A percentile compares a stretch with the other conserved stretches of the same genome.
Evolutionary conservation across 2,113 vertebrate species (phyloP).

Genomic region (Sylvicapra grimmia): DNA sequence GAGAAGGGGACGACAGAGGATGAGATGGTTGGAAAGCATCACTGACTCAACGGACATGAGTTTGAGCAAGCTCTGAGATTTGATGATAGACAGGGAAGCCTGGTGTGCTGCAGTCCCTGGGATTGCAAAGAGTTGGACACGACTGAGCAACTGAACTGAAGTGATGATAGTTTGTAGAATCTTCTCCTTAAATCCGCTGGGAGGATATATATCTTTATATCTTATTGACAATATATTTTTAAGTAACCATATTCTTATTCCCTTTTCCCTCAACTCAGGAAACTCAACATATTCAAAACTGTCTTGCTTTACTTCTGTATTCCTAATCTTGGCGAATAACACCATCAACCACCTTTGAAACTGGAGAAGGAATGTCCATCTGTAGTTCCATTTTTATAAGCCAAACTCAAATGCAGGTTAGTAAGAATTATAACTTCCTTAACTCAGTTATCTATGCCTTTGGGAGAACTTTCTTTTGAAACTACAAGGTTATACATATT

Average conservation of each 20-base stretch:
- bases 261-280: not conserved
- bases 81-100: not conserved
- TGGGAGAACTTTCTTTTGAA: slow-evolving; percentile 32
- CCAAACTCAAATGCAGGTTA: not conserved
- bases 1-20: not conserved
- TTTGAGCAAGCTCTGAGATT: not conserved
- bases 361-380: not conserved
- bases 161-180: not conserved
- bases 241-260: not conserved
- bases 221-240: not conserved
- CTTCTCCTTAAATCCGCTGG: not conserved
- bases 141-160: not conserved
- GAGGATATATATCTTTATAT: not conserved
- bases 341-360: not conserved
- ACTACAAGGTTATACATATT: not conserved
- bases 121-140: not conserved
- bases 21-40: not conserved
- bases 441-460: not conserved
- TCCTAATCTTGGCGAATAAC: not conserved
- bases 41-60: not conserved
- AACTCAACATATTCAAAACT: not conserved
- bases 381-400: slow-evolving; percentile 7
- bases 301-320: not conserved
- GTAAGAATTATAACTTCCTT: not conserved
- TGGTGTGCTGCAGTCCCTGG: not conserved